phyloP scores from a whole-genome alignment of 1,140 invertebrate genomes.

The silkworm (Bombyx mori) region ASM3026992v2 NC_085113.1:6542501-6543000 shows the following conservation, averaged over 20 bases:
- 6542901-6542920: constrained; percentile 49
- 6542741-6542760: constrained; percentile 51
- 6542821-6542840: constrained; percentile 68
- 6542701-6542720: constrained; percentile 59
- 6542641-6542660: constrained; percentile 41
- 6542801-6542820: constrained; percentile 66
- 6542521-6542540: no score
- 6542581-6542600: constrained; percentile 1
- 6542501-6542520: no score
- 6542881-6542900: constrained; percentile 44
- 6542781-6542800: constrained; percentile 56
- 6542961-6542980: constrained; percentile 48
- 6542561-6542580: background rate
- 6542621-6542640: constrained; percentile 29
- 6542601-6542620: constrained; percentile 52
- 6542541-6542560: no score
- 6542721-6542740: constrained; percentile 47
- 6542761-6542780: constrained; percentile 62
- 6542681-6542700: constrained; percentile 41
- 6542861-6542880: constrained; percentile 64
- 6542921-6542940: constrained; percentile 57
- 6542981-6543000: constrained; percentile 51
- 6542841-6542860: constrained; percentile 67
- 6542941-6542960: constrained; percentile 55
- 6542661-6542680: constrained; percentile 50